Base-by-base conservation (phyloP, 2,888 invertebrate species). In the Torymus aiolomorphi region DNA sequence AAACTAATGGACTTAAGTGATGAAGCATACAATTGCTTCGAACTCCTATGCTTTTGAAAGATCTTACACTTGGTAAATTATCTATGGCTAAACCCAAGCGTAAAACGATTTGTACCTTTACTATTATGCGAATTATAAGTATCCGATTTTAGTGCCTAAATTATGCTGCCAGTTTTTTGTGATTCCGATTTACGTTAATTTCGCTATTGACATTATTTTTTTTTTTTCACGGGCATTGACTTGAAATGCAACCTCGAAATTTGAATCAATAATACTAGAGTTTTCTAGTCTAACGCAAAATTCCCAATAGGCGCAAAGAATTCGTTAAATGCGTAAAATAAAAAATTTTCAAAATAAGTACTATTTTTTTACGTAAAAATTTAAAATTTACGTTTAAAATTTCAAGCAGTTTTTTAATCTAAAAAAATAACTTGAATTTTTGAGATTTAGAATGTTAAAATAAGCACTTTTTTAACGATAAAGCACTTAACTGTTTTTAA, bases 151-250 rank as follows among this genome's bases (percentile, higher is more conserved):
- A 70, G 70, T 31, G 20, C 42, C 49, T 70, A 70, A n/a, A 49
- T 49, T 73, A 70, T 56, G 63, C 18, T 72, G 18, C 52, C 69
- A 65, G 54, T 75, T 57, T 4, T 71, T 76, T 57, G 59, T 73
- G 59, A 57, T 14, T 80, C 31, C 24, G 24, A 61, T 10, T 59
- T 80, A 42, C 3, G 18, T 63, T 59, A 76, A 20, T 76, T 16
- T 67, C 16, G 54, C 56, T 74, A 80, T 70, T 70, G 69, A 80
- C 76, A 51, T 80, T 5, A 61, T 12, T 74, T 54, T 20, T 49
- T 75, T 61, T 71, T 76, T 65, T 69, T 76, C 61, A 70, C 24
- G 61, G 57, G 65, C 70, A 74, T 70, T 70, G 69, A 73, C 73
- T 77, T 80, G 59, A 63, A 56, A 74, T 69, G 54, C 71, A 65